Base-by-base conservation (phyloP, 2,888 invertebrate species). In the Willowsia nigromaculata region DNA sequence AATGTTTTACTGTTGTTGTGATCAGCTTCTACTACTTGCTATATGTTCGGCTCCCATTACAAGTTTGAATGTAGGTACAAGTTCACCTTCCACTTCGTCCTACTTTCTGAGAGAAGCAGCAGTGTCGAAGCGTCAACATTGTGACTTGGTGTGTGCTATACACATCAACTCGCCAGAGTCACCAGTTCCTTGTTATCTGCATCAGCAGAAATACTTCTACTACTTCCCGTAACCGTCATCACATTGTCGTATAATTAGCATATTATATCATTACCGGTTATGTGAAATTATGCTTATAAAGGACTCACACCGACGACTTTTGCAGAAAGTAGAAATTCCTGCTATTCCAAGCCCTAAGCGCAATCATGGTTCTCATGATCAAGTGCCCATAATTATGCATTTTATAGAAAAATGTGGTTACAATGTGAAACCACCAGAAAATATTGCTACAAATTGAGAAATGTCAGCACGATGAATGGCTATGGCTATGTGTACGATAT, bases 11-110 rank as follows among this genome's bases (percentile, higher is more conserved):
- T 78, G 78, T 53, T 53, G 53, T 50, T 78, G 18, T 78, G 78
- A 50, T 53, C 33, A 78, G 27, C 76, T 76, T 47, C 30, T 76
- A 27, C 76, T 50, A 30, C 30, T 27, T n/a, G n/a, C n/a, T n/a
- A n/a, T n/a, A n/a, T 68, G 47, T 50, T 76, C 43, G 27, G 25
- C 53, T 78, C 9, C 33, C 37, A 22, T 56, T 80, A 56, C 37
- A 15, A 56, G 15, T 80, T 27, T 22, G 56, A 59, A 33, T 40
- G 81, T 56, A 62, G 25, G 33, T 87, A 81, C 87, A 88, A 88
- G 88, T 88, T 88, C 88, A 88, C 88, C 88, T 88, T 88, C 88
- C 83, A 76, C 76, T 53, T 82, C 65, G 88, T 82, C 88, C 88
- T 76, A 88, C 88, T 83, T 88, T 88, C 78, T 76, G 88, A 56